Conservation (phyloP, 2,113 vertebrate genomes). For the Proteles cristata region DNA sequence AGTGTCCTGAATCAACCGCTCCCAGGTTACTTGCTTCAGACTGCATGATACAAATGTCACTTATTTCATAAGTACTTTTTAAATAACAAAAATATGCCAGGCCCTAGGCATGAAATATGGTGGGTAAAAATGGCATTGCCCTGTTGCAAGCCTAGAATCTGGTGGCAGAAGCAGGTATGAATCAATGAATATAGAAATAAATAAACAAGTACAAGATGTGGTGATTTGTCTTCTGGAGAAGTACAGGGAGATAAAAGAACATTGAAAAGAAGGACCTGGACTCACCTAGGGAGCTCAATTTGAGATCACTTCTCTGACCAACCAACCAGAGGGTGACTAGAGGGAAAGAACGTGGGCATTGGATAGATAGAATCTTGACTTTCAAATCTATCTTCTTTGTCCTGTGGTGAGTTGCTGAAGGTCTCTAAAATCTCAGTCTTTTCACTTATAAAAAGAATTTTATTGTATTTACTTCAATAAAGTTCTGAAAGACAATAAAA, state of each 20-base stretch:
- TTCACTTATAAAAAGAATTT: not conserved
- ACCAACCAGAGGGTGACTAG: not conserved
- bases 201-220: not conserved
- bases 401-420: not conserved
- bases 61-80: conserved; percentile 3
- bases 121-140: not conserved
- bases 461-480: not conserved
- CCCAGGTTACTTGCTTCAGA: not conserved
- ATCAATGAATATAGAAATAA: conserved; percentile 18
- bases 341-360: not conserved
- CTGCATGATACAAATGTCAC: not conserved
- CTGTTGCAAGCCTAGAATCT: not conserved
- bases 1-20: not conserved
- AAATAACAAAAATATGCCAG: not conserved
- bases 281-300: not conserved
- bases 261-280: no score
- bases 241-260: not conserved
- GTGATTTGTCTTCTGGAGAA: not conserved
- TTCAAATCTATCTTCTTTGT: not conserved
- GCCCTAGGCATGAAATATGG: not conserved
- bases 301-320: not conserved
- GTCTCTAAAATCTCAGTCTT: not conserved
- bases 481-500: not conserved
- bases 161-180: not conserved
- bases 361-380: not conserved